Evolutionary conservation across 1,140 invertebrate genomes (phyloP), one percentile per base, ranked within the genome.

Genomic region (Cylas formicarius): DNA sequence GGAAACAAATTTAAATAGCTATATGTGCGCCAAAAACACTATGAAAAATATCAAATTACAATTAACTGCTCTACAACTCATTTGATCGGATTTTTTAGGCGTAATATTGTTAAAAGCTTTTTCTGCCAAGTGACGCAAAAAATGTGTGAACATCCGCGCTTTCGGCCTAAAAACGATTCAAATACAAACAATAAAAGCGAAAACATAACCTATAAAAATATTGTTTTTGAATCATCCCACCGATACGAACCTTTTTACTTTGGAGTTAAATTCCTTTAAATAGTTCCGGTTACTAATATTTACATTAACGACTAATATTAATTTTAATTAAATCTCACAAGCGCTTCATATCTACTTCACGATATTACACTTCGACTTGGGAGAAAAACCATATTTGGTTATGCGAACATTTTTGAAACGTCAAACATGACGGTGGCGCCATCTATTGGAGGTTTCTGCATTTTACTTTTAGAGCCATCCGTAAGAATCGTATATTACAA

Each of bases 331-430:
- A 44, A 48, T 36, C 44, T 42, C 37, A 53, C 43, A 48, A 38
- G 36, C 44, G 55, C 46, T 48, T 55, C 57, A 55, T 57, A 56
- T 47, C 52, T 50, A 48, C 45, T 52, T 58, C 53, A 56, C 49
- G 41, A 55, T 48, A 54, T 31, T 47, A 45, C 45, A 48, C 36
- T 42, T 36, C 36, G 32, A 41, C 32, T 33, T 52, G 38, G 35
- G 35, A 45, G 48, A 55, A 60, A 58, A 49, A 48, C 57, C 57
- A 56, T 60, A 60, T 60, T 60, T 60, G 57, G 57, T 57, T 58
- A 60, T 57, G 57, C 41, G 56, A 53, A 57, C 44, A 50, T 53
- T 52, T 60, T 57, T 51, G 48, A 58, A 60, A 60, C 57, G 57
- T 60, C 57, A 60, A 58, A 57, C 27, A 24, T 21, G 24, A 11